Evolutionary conservation across 2,113 vertebrate genomes (phyloP).

Genomic region (Coptodon rendalli): DNA sequence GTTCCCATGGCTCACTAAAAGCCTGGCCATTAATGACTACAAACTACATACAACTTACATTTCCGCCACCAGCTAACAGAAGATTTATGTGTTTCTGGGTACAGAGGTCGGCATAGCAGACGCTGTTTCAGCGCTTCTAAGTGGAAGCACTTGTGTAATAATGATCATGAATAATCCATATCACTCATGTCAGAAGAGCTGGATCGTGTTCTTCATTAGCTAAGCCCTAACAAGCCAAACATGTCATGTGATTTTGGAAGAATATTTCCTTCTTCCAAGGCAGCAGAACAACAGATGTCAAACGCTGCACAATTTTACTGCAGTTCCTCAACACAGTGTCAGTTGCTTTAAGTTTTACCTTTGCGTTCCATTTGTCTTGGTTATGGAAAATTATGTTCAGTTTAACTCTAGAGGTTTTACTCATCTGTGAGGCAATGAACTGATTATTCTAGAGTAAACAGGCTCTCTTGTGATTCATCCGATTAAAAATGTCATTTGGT

Average conservation of each 20-base stretch:
- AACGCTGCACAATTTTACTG: background rate
- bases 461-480: background rate
- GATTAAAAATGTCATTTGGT: too few species aligned
- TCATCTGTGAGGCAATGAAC: background rate
- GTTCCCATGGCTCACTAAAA: constrained; percentile 5
- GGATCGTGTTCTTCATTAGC: background rate
- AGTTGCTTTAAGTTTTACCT: background rate
- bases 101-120: background rate
- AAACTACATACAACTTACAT: background rate
- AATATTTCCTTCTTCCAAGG: background rate
- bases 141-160: constrained; percentile 34
- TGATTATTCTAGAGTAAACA: background rate
- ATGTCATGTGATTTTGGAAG: background rate
- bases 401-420: background rate
- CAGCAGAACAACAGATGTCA: background rate
- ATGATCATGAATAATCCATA: constrained; percentile 49
- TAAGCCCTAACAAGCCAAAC: background rate
- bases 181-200: background rate
- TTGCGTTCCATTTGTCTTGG: background rate
- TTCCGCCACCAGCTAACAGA: background rate
- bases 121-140: background rate
- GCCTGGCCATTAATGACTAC: constrained; percentile 5
- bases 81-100: constrained; percentile 6
- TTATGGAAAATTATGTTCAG: background rate
- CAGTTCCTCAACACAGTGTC: background rate